These are phyloP conservation scores for Marcusenius ussheri DNA, from an alignment of 2,113 vertebrate genomes.

Conservation along the genomic window DNA sequence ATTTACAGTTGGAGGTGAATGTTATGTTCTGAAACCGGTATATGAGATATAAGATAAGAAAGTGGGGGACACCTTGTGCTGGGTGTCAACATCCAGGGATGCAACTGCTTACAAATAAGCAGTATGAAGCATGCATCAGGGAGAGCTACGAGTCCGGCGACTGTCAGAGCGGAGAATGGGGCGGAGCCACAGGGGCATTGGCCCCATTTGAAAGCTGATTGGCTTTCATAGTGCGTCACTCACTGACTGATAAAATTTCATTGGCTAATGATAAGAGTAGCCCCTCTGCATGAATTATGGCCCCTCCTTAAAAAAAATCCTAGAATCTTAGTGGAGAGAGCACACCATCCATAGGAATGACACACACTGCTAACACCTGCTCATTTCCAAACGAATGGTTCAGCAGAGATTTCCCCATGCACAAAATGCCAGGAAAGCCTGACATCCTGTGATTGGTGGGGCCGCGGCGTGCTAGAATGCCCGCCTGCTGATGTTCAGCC, in stretches of 20 bases:
- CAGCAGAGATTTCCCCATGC: background rate
- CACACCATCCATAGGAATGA: background rate
- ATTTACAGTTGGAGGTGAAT: background rate
- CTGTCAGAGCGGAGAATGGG: constrained; percentile 17
- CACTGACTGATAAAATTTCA: background rate
- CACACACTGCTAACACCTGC: background rate
- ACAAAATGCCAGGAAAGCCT: background rate
- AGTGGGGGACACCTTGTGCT: background rate
- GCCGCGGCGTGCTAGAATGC: background rate
- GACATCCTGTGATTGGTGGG: background rate
- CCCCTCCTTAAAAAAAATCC: background rate
- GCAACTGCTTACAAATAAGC: constrained; percentile 2
- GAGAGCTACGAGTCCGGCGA: background rate
- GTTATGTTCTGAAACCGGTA: background rate
- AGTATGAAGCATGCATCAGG: background rate
- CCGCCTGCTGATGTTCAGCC: background rate
- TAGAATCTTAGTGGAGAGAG: background rate
- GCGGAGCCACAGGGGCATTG: background rate
- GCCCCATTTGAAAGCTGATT: background rate
- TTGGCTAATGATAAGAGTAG: background rate
- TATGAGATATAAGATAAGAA: background rate
- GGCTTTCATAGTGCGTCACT: background rate
- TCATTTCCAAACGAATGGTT: background rate
- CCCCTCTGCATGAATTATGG: background rate
- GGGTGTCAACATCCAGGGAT: constrained; percentile 7